Percentiles rank a stretch among this genome's conserved stretches.
phyloP scores from a whole-genome alignment of 2,888 invertebrate species.

The Trissonchulus latispiculum region DNA sequence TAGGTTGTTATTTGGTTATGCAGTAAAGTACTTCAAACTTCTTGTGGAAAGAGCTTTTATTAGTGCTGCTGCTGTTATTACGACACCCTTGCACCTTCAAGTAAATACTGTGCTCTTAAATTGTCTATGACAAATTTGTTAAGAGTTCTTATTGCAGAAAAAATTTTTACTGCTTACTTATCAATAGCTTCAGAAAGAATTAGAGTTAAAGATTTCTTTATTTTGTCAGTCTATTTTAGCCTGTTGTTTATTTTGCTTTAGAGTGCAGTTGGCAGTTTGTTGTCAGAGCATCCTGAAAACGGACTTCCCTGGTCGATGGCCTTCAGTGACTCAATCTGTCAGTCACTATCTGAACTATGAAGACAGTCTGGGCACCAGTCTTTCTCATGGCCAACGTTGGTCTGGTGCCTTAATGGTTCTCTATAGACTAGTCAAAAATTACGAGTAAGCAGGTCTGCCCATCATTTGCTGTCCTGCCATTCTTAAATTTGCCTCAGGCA shows the following conservation, averaged over 20 bases:
- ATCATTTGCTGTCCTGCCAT: not conserved
- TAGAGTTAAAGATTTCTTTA: too few relatives aligned
- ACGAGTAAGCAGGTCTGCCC: too few relatives aligned
- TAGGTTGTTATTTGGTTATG: too few relatives aligned
- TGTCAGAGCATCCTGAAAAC: conserved; percentile 82
- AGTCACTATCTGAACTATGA: conserved; percentile 68
- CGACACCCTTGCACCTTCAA: too few relatives aligned
- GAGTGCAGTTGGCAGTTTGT: conserved; percentile 81
- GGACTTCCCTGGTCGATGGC: conserved; percentile 91
- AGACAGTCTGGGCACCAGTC: conserved; percentile 29
- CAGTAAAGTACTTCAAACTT: too few relatives aligned
- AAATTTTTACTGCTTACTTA: too few relatives aligned
- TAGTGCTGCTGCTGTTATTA: too few relatives aligned
- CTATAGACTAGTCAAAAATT: conserved; percentile 86
- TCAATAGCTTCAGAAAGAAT: too few relatives aligned
- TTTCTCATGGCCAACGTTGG: conserved; percentile 41
- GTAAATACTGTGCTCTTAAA: too few relatives aligned
- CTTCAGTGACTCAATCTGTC: conserved; percentile 88
- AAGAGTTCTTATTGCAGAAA: too few relatives aligned
- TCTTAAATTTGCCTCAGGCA: not conserved
- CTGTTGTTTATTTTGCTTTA: conserved; percentile 40
- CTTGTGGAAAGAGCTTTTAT: too few relatives aligned
- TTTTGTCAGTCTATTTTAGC: not conserved
- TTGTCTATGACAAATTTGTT: too few relatives aligned
- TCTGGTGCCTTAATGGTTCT: conserved; percentile 73